A percentile compares a stretch with the other conserved stretches of the same genome.
Evolutionary conservation across 1,140 invertebrate species (phyloP).

Genomic region (Ooceraea biroi): DNA sequence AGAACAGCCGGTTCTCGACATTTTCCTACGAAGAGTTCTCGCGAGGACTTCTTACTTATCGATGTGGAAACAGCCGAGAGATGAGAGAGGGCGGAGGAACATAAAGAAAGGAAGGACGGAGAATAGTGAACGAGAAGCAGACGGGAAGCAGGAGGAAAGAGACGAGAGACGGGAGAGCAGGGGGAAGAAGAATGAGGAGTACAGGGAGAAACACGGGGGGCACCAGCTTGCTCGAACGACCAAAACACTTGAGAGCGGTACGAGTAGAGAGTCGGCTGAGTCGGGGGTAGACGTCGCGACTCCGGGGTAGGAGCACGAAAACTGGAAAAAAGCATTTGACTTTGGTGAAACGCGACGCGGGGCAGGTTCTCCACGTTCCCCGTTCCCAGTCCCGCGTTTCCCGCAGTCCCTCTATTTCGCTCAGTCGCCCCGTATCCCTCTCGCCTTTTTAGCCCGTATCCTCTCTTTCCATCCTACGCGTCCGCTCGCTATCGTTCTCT

Average conservation of each 20-base stretch:
- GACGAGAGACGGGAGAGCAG: constrained; percentile 38
- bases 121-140: not conserved
- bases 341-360: constrained; percentile 52
- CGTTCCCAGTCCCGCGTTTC: constrained; percentile 22
- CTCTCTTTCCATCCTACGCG: constrained; percentile 13
- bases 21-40: constrained; percentile 64
- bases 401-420: constrained; percentile 42
- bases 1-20: constrained; percentile 63
- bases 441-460: not conserved
- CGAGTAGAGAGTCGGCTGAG: constrained; percentile 27
- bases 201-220: constrained; percentile 31
- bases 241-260: constrained; percentile 60
- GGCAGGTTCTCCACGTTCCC: constrained; percentile 41
- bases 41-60: constrained; percentile 63
- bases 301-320: constrained; percentile 48
- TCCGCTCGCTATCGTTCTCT: not conserved
- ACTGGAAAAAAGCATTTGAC: constrained; percentile 65
- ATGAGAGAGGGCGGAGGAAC: constrained; percentile 28
- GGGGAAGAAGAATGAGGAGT: constrained; percentile 60
- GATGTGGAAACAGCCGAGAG: constrained; percentile 59
- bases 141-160: constrained; percentile 12
- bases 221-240: constrained; percentile 61
- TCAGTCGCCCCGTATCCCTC: constrained; percentile 34
- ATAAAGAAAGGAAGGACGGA: constrained; percentile 44
- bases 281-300: constrained; percentile 39